phyloP scores from a whole-genome alignment of 2,797 vertebrate species.

The Alauda arvensis region DNA sequence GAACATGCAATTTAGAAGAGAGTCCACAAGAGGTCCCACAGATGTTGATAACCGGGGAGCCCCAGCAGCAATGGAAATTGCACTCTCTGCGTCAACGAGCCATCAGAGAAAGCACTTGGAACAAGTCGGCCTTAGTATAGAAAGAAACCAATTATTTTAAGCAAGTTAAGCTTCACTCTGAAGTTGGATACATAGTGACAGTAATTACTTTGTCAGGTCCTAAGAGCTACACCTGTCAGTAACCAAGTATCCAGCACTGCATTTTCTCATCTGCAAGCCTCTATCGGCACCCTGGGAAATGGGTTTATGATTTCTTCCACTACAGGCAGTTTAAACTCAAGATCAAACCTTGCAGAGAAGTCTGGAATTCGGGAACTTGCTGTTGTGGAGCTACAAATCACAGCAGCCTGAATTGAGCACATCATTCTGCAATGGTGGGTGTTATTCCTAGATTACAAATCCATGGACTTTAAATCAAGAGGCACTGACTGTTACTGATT shows the following conservation, averaged over 20 bases:
- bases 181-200: background rate
- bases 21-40: constrained; percentile 28
- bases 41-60: accelerated
- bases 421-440: background rate
- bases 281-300: accelerated
- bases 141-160: background rate
- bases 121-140: background rate
- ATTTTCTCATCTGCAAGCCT: background rate
- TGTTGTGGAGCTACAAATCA: background rate
- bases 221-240: background rate
- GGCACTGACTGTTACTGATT: background rate
- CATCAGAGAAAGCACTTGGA: background rate
- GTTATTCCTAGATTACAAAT: background rate
- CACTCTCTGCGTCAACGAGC: background rate
- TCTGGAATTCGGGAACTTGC: background rate
- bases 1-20: background rate
- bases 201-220: background rate
- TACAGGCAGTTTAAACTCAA: background rate
- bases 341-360: background rate
- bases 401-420: background rate
- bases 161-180: background rate
- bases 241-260: background rate
- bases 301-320: background rate
- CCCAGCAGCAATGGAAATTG: accelerated
- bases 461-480: background rate